Evolutionary conservation across 2,888 invertebrate genomes (phyloP), one percentile per base, ranked within the genome.

Genomic region (Acleris literana): DNA sequence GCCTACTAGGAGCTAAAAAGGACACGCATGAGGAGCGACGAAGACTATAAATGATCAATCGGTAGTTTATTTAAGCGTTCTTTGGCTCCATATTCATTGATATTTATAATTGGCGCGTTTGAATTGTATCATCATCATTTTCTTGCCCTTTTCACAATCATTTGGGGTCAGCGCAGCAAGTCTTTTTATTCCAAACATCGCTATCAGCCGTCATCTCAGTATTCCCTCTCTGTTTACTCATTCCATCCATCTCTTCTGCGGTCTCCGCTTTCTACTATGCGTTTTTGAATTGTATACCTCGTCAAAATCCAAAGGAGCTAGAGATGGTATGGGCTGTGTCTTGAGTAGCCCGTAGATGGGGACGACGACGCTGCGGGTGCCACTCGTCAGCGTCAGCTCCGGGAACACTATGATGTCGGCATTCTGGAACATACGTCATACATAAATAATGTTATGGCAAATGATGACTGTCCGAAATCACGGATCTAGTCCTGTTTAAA

Each of bases 381-480:
- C 53, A 25, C 79, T 73, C 7, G 84, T 81, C 49, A 90, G 68
- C 0, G 94, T 94, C 71, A 92, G 79, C 83, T 97, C 97, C 0
- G 97, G 97, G 77, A 97, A 97, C 0, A 97, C 95, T 9, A 97
- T 89, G 20, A 97, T 95, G 74, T 97, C 96, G 0, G 94, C 94
- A 67, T 88, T 85, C 96, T 96, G 86, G 17, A 90, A 79, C 57
- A 66, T 22, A 44, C 39, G 39, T n/a, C n/a, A n/a, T n/a, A n/a
- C n/a, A n/a, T n/a, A n/a, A n/a, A n/a, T n/a, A n/a, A n/a, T n/a
- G n/a, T n/a, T n/a, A n/a, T 25, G 25, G 25, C 7, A 25, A 25
- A 25, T 25, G 6, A 25, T 7, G 25, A 25, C 25, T 1, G 25
- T 25, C 6, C 25, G 5, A 25, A 25, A 25, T 25, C 5, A 25